Base-by-base conservation (phyloP, 1,140 invertebrate species). In the Parasteatoda tepidariorum region DNA sequence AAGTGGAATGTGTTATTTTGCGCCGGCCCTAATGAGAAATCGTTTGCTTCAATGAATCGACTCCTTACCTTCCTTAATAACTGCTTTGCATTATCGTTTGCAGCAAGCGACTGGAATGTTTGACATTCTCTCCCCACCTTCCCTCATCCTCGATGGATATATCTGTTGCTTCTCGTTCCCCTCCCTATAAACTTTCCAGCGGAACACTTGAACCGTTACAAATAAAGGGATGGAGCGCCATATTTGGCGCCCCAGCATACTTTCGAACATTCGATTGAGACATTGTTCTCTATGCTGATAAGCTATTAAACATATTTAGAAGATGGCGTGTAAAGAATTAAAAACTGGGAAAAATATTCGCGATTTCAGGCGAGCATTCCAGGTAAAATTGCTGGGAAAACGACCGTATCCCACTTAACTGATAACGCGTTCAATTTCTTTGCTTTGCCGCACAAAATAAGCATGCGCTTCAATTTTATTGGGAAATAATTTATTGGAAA, bases 11-110 rank as follows among this genome's bases (percentile, higher is more conserved):
- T 38, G 75, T 68, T 79, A 68, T 79, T 79, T 79, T 79, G 75
- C 48, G 75, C 74, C 74, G 48, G 75, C 26, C 38, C 75, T 79
- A 79, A 79, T 79, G 75, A 79, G 75, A 79, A 79, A 79, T 68
- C 75, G 75, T 79, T 68, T 79, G 75, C 75, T 79, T 38, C 75
- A 79, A 68, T 79, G 75, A 79, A 74, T 74, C 71, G 71, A 62
- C 71, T 74, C 71, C 57, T 41, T 59, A 61, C 75, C 41, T 57
- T 34, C 75, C 62, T 79, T 66, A 79, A 66, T 66, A 79, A 61
- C 55, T 74, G 64, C 75, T 79, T 79, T 79, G 75, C 75, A 79
- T 79, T 79, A 79, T 68, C 75, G 75, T 67, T 31, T 31, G 22
- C 68, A 31, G 54, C 62, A 66, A 66, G 62, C 57, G 71, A 26